Evolutionary conservation across 2,113 vertebrate species (phyloP).

Genomic region (Scalopus aquaticus): DNA sequence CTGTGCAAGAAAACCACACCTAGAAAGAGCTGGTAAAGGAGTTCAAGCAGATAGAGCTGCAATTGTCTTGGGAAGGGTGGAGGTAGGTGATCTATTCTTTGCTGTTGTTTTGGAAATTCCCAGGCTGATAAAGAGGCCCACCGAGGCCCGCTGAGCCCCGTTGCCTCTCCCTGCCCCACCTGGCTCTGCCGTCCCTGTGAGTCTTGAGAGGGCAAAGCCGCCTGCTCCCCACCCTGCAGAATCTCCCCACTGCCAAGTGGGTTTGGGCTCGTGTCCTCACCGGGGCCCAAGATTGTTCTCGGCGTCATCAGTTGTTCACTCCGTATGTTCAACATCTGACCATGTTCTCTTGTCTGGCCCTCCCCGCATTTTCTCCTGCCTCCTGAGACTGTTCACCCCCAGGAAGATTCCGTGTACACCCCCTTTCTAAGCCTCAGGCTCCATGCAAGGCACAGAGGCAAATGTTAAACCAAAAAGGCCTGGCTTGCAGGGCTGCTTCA

Average conservation of each 20-base stretch:
- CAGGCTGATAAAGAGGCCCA: neutral
- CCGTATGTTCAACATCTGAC: accelerated
- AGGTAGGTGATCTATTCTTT: accelerated
- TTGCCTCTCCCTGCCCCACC: neutral
- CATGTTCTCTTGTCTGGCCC: accelerated
- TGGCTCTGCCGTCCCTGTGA: neutral
- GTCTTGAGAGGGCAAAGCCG: neutral
- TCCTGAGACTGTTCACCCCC: neutral
- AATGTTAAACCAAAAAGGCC: neutral
- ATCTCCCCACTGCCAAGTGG: neutral
- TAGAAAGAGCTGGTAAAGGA: neutral
- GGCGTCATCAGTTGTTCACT: accelerated
- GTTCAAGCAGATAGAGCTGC: neutral
- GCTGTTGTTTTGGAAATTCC: neutral
- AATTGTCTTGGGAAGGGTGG: neutral
- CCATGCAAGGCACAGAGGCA: neutral
- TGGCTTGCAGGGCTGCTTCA: accelerated
- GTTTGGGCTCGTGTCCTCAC: neutral
- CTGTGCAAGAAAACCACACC: neutral
- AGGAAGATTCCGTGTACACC: neutral
- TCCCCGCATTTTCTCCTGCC: neutral
- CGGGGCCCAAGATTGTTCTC: neutral
- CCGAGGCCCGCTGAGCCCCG: too few relatives aligned
- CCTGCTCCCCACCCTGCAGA: too few relatives aligned
- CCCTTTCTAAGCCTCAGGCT: neutral